Evolutionary conservation across 2,888 invertebrate species (phyloP).

Genomic region (Tetrapedia diversipes): DNA sequence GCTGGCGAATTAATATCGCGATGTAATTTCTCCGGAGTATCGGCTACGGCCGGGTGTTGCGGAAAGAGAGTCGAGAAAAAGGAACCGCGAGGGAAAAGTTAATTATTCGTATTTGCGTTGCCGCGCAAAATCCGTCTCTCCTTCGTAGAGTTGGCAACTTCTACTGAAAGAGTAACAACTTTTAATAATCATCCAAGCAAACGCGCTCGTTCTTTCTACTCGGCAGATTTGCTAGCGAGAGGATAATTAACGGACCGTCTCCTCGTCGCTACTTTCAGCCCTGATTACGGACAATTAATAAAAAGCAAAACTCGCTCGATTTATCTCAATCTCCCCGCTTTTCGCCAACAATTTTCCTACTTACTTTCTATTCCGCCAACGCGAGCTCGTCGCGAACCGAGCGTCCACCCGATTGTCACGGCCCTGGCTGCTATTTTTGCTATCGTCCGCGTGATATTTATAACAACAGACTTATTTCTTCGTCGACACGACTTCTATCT

Average conservation of each 20-base stretch:
- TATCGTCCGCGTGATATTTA: slow-evolving; percentile 77
- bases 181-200: slow-evolving; percentile 12
- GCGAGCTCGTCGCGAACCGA: slow-evolving; percentile 4
- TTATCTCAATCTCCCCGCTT: not conserved
- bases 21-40: slow-evolving; percentile 34
- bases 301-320: not conserved
- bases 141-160: not conserved
- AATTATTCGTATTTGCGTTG: slow-evolving; percentile 35
- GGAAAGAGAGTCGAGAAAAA: not conserved
- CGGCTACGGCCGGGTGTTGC: slow-evolving; percentile 1
- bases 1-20: slow-evolving; percentile 37
- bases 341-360: not conserved
- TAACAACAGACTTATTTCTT: slow-evolving; percentile 69
- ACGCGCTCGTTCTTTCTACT: not conserved
- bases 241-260: slow-evolving; percentile 2
- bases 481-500: slow-evolving; percentile 51
- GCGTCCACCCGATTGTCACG: slow-evolving; percentile 70
- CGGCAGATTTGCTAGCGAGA: not conserved
- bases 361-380: not conserved
- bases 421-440: slow-evolving; percentile 79
- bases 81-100: slow-evolving; percentile 20
- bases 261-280: not conserved
- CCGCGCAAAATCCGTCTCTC: not conserved
- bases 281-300: not conserved
- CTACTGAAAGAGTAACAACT: slow-evolving; percentile 35